A percentile compares a stretch with the other conserved stretches of the same genome.
These are phyloP conservation scores for Rhopalosiphum nymphaeae DNA, from an alignment of 2,888 invertebrate species.

Conservation along the genomic window DNA sequence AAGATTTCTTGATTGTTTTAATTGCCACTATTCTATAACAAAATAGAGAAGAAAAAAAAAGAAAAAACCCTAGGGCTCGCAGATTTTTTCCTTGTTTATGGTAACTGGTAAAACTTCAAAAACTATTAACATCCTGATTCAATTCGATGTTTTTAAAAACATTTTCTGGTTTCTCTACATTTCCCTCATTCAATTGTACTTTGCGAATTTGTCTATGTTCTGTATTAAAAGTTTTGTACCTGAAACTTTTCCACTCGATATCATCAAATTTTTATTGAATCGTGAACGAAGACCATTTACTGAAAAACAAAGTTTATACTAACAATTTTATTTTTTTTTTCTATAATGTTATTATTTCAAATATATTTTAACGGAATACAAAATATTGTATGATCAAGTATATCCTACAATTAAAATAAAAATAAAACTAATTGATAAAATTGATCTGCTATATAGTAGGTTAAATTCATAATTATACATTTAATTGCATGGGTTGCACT, in stretches of 20 bases:
- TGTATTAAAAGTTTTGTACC: constrained; percentile 47
- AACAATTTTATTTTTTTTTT: constrained; percentile 2
- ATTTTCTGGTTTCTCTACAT: constrained; percentile 44
- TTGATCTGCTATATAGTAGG: background rate
- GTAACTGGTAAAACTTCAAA: constrained; percentile 52
- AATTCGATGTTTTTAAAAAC: constrained; percentile 63
- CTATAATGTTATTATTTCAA: background rate
- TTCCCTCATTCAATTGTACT: constrained; percentile 20
- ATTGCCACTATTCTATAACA: background rate
- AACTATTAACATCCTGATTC: constrained; percentile 57
- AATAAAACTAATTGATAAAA: background rate
- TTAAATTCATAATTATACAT: background rate
- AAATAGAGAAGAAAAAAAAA: constrained; percentile 17
- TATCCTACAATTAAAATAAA: background rate
- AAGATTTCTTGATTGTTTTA: constrained; percentile 42
- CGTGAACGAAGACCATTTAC: background rate
- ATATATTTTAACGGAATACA: background rate
- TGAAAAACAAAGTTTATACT: background rate
- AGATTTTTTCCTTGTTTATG: constrained; percentile 57
- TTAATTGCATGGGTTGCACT: background rate
- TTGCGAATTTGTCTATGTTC: constrained; percentile 33
- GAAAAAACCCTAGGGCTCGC: constrained; percentile 13
- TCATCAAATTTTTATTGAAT: constrained; percentile 28
- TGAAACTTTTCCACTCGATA: constrained; percentile 44
- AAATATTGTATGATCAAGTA: background rate